Conservation (phyloP, 92 coral and sea anemone genomes). For the Zoanthus solanderi region DNA sequence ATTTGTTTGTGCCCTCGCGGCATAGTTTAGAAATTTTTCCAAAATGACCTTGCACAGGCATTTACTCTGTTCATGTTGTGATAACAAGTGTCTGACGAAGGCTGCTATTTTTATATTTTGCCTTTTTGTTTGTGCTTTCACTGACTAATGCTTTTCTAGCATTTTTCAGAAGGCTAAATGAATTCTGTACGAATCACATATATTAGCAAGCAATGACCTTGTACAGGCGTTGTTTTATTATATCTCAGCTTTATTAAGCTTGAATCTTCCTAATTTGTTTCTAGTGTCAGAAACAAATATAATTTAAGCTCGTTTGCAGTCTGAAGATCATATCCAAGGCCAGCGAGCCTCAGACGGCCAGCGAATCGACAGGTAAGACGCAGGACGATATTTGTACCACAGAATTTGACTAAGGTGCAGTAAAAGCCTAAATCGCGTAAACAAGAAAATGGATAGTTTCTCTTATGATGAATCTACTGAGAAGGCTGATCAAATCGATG, state of each 20-base stretch:
- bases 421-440: conserved; percentile 35
- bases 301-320: not conserved
- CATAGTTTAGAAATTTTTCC: not conserved
- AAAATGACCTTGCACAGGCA: conserved; percentile 39
- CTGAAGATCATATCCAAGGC: conserved; percentile 35
- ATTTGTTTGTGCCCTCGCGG: not conserved
- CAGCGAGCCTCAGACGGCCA: not conserved
- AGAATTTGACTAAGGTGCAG: conserved; percentile 19
- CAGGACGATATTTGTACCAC: conserved; percentile 32
- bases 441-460: conserved; percentile 36
- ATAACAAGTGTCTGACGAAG: not conserved
- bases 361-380: not conserved
- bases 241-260: conserved; percentile 13
- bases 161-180: conserved; percentile 2
- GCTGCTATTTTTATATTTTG: not conserved
- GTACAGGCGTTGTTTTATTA: conserved; percentile 16
- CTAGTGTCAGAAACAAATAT: conserved; percentile 19
- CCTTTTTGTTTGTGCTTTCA: not conserved
- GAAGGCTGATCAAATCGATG: conserved; percentile 9
- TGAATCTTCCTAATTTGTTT: conserved; percentile 4
- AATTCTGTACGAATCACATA: conserved; percentile 19
- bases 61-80: conserved; percentile 22
- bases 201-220: conserved; percentile 21
- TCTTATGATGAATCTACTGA: conserved; percentile 25
- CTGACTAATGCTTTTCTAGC: not conserved